These are phyloP conservation scores for Drosophila bocqueti DNA, from an alignment of 1,140 invertebrate species.

Conservation along the genomic window DNA sequence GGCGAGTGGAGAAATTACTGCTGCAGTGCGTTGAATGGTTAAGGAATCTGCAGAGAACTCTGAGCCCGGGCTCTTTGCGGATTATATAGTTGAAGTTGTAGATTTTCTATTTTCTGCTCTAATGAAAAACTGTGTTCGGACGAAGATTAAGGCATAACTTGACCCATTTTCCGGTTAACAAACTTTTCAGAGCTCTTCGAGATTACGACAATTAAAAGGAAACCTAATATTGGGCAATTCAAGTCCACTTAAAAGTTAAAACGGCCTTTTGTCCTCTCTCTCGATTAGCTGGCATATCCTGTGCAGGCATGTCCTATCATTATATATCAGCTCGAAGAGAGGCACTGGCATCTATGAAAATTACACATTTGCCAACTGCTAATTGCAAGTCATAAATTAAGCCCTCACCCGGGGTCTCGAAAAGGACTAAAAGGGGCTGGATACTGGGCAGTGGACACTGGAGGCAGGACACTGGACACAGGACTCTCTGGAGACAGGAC, in stretches of 20 bases:
- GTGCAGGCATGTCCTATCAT: slow-evolving; percentile 42
- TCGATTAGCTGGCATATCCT: slow-evolving; percentile 39
- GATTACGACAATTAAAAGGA: slow-evolving; percentile 29
- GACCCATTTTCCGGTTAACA: slow-evolving; percentile 4
- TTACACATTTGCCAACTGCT: slow-evolving; percentile 79
- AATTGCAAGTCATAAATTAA: slow-evolving; percentile 79
- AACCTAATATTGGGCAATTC: slow-evolving; percentile 29
- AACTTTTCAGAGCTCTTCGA: not conserved
- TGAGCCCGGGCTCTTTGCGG: slow-evolving; percentile 16
- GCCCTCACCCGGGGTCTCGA: slow-evolving; percentile 24
- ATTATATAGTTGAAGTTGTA: slow-evolving; percentile 24
- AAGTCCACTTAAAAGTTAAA: slow-evolving; percentile 41
- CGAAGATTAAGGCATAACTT: slow-evolving; percentile 18
- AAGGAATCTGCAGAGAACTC: slow-evolving; percentile 28
- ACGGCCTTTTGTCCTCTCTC: slow-evolving; percentile 14
- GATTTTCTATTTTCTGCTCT: slow-evolving; percentile 16
- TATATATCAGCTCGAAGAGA: slow-evolving; percentile 41
- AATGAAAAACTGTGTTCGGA: slow-evolving; percentile 23
- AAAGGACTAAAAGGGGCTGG: slow-evolving; percentile 17
- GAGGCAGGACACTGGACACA: not conserved
- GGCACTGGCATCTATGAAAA: slow-evolving; percentile 58
- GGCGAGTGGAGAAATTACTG: slow-evolving; percentile 28
- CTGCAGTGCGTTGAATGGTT: slow-evolving; percentile 46
- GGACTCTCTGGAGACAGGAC: slow-evolving; percentile 20
- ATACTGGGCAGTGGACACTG: not conserved